These are phyloP conservation scores for Entelurus aequoreus DNA, from an alignment of 2,113 vertebrate species.

Conservation along the genomic window DNA sequence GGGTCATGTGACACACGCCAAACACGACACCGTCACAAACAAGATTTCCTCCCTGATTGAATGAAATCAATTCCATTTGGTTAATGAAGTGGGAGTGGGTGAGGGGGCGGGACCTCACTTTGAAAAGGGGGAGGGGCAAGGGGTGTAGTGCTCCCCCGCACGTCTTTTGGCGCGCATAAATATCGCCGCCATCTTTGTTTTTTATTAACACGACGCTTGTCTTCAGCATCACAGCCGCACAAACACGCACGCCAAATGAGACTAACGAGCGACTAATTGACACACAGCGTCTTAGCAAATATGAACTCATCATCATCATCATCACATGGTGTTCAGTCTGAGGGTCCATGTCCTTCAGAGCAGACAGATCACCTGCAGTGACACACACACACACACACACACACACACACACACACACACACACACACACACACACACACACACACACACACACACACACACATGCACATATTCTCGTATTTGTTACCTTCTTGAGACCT, in stretches of 20 bases:
- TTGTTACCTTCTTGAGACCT: too few species aligned
- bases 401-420: conserved; percentile 26
- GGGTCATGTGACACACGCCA: conserved; percentile 17
- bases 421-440: conserved; percentile 25
- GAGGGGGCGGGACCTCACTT: background rate
- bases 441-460: conserved; percentile 20
- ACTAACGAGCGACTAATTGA: conserved; percentile 44
- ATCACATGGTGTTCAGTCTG: background rate
- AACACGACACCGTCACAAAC: conserved; percentile 34
- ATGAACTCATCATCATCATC: background rate
- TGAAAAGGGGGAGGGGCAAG: background rate
- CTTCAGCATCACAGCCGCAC: too few species aligned
- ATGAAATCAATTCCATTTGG: conserved; percentile 66
- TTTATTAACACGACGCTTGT: too few species aligned
- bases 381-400: conserved; percentile 7
- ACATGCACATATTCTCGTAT: conserved; percentile 16
- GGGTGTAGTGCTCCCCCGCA: conserved; percentile 1
- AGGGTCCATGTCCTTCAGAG: background rate
- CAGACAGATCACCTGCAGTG: background rate
- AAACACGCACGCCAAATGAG: too few species aligned
- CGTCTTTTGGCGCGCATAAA: background rate
- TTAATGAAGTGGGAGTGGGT: conserved; percentile 45
- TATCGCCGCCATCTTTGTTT: conserved; percentile 17
- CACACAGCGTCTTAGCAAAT: background rate
- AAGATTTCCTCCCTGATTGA: conserved; percentile 57